These are phyloP conservation scores for Pipra filicauda DNA, from an alignment of 2,113 vertebrate genomes.

Conservation along the genomic window DNA sequence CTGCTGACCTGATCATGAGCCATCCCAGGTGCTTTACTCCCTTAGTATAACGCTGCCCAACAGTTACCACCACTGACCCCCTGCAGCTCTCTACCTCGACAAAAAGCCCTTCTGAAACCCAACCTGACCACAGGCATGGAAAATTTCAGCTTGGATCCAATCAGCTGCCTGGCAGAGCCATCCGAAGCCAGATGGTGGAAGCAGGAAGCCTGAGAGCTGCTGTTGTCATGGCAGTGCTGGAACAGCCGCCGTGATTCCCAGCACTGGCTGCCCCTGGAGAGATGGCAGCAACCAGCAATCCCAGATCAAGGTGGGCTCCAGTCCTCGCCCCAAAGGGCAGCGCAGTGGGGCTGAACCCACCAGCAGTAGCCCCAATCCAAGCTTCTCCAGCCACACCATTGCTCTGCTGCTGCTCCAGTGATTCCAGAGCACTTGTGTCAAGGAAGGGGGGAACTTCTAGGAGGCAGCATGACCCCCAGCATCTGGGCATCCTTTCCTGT, in stretches of 20 bases:
- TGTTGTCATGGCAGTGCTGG: background rate
- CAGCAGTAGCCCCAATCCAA: fast-evolving
- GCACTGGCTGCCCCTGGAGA: background rate
- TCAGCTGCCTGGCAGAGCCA: background rate
- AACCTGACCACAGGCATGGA: background rate
- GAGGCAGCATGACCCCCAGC: background rate
- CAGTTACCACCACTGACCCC: fast-evolving
- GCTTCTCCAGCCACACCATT: background rate
- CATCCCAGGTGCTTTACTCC: background rate
- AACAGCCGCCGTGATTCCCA: fast-evolving
- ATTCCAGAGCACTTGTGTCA: fast-evolving
- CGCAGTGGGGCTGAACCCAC: fast-evolving
- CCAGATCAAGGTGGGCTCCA: fast-evolving
- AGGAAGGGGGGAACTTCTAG: background rate
- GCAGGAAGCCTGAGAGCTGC: background rate
- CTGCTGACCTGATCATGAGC: background rate
- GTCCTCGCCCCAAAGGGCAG: fast-evolving
- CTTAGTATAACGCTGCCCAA: background rate
- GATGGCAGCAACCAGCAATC: background rate
- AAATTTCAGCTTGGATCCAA: background rate
- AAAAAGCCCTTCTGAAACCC: background rate
- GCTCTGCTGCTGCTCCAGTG: background rate
- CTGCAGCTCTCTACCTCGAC: fast-evolving
- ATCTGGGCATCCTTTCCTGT: background rate
- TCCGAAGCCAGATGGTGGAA: background rate